Base-by-base conservation (phyloP, 2,797 vertebrate genomes). In the Crenuchus spilurus region DNA sequence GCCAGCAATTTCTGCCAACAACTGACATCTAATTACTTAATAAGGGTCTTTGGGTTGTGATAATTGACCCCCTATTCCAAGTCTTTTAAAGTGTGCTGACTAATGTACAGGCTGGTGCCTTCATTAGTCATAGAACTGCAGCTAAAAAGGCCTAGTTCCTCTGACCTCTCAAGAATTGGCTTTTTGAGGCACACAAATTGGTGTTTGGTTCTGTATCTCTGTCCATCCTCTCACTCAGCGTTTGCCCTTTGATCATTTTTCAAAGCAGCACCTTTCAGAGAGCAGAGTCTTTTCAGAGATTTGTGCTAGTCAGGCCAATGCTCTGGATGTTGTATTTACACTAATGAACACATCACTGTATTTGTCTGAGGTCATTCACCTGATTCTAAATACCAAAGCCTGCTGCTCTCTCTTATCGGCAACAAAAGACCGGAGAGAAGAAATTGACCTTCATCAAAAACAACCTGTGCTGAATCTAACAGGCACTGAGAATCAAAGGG, bases 201-300 rank as follows among this genome's bases (percentile, higher is more conserved):
- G 87, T 88, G 84, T 89, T 90, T 90, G 85, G 87, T 83, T 87
- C 64, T 31, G 72, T 81, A 84, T 88, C 80, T 87, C 84, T 85
- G 84, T 85, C 81, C 48, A 61, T 70, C 75, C 76, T 77, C 84
- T 84, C 79, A 67, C 74, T 77, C 42, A 61, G 64, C 42, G 80
- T 75, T 78, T 48, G 75, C 67, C 82, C 90, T 92, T 91, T 93
- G 89, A 93, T 92, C 87, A 89, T 89, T 83, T 89, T 91, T 91
- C 90, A 90, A 91, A 92, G 89, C 75, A 76, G 80, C 63, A 86
- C 70, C 79, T 77, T 82, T 80, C 49, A 70, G 46, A 61, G 68
- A 81, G 51, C 60, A n/a, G 11, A 55, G 52, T 73, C 69, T 62
- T 78, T 78, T 79, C 55, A 61, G 33, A 57, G 62, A 80, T 72